Evolutionary conservation across 1,140 invertebrate genomes (phyloP).

Genomic region (Drosophila ercepeae): DNA sequence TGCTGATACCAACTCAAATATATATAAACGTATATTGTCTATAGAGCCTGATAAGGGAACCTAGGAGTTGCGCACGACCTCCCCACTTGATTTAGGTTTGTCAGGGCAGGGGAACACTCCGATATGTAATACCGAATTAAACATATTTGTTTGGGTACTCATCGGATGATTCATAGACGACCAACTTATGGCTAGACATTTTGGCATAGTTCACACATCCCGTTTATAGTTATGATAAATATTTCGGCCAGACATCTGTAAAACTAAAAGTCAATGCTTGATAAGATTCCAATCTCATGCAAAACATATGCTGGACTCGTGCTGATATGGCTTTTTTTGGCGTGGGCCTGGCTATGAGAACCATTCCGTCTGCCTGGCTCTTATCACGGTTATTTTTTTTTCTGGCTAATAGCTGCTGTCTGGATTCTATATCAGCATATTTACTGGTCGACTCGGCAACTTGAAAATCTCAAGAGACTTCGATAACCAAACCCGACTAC

Average conservation of each 20-base stretch:
- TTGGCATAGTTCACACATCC: conserved; percentile 20
- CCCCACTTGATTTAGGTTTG: conserved; percentile 45
- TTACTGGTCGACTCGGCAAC: conserved; percentile 9
- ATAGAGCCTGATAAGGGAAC: conserved; percentile 58
- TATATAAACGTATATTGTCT: conserved; percentile 29
- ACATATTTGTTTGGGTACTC: conserved; percentile 31
- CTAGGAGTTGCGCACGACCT: conserved; percentile 64
- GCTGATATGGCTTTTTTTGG: conserved; percentile 26
- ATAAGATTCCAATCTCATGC: conserved; percentile 43
- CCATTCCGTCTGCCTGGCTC: conserved; percentile 7
- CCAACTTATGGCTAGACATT: conserved; percentile 38
- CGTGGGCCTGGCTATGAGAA: conserved; percentile 37
- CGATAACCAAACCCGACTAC: background rate
- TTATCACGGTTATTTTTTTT: conserved; percentile 12
- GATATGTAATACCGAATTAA: conserved; percentile 20
- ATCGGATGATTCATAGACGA: conserved; percentile 46
- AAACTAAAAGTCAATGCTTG: conserved; percentile 62
- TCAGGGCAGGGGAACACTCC: conserved; percentile 1
- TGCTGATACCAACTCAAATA: conserved; percentile 13
- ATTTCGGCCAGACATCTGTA: conserved; percentile 51
- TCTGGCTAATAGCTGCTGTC: conserved; percentile 26
- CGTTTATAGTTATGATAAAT: conserved; percentile 20
- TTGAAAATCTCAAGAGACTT: conserved; percentile 8
- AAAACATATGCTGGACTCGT: conserved; percentile 36
- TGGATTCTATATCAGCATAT: conserved; percentile 27